Base-by-base conservation (phyloP, 2,888 invertebrate genomes). In the Hofmannophila pseudospretella region DNA sequence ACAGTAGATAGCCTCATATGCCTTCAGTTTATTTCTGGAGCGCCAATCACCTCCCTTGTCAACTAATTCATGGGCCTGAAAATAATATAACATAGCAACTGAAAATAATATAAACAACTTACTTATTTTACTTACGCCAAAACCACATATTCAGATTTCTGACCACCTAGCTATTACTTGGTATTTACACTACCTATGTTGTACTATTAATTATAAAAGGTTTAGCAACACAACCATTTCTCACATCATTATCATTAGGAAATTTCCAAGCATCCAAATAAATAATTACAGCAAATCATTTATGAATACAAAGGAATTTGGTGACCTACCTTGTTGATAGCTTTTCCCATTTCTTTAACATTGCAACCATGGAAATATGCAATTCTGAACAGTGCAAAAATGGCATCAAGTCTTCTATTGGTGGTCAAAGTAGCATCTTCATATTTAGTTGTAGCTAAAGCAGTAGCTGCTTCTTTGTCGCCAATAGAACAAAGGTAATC, bases 21-120 rank as follows among this genome's bases (percentile, higher is more conserved):
- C 99, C 82, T 99, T 99, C 16, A 99, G 88, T 47, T 99, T 93
- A 75, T 99, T 99, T 52, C 99, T 90, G 33, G 99, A 91, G 64
- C 99, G 98, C 99, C 99, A 99, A 75, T 99, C 99, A 8, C 99
- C 99, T 47, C 99, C 99, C 86, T 98, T 97, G 76, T 98, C 98
- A 46, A 98, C 97, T 23, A 94, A 75, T 61, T 70, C 92, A 77
- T 60, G 86, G 51, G 68, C 89, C 88, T 87, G 60, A 34, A 73
- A 72, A 7, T 10, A 29, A 35, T 28, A 23, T n/a, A n/a, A n/a
- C n/a, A n/a, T n/a, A n/a, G n/a, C n/a, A n/a, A n/a, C n/a, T n/a
- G n/a, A n/a, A n/a, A n/a, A n/a, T n/a, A n/a, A n/a, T n/a, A n/a
- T n/a, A n/a, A n/a, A n/a, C n/a, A n/a, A n/a, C n/a, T n/a, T n/a